A percentile compares a stretch with the other conserved stretches of the same genome.
These are phyloP conservation scores for Nomada fabriciana DNA, from an alignment of 2,888 invertebrate genomes.

Conservation along the genomic window DNA sequence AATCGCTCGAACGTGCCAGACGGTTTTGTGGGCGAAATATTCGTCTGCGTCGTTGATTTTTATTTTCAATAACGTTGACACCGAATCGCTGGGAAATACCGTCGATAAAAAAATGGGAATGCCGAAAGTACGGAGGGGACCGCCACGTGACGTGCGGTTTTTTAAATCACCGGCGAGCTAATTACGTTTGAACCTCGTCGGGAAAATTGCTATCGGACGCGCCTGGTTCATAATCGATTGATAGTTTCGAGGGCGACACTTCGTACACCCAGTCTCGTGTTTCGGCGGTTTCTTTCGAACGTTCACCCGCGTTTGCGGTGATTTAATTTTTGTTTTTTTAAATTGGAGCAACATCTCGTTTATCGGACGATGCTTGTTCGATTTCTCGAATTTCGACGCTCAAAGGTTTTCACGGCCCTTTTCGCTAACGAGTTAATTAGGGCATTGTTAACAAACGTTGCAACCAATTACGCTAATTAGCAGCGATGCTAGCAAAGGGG, in stretches of 20 bases:
- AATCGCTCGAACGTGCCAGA: not conserved
- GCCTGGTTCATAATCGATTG: constrained; percentile 47
- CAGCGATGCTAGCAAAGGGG: no score
- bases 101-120: constrained; percentile 3
- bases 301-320: not conserved
- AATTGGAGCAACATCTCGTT: not conserved
- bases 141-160: constrained; percentile 34
- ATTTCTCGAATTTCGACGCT: no score
- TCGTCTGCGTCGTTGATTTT: constrained; percentile 11
- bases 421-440: no score
- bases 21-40: not conserved
- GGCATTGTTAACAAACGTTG: no score
- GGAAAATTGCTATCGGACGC: constrained; percentile 43
- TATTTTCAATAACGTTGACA: constrained; percentile 22
- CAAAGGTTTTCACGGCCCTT: no score
- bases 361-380: no score
- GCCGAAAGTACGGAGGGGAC: not conserved
- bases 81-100: constrained; percentile 35
- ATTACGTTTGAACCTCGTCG: constrained; percentile 45
- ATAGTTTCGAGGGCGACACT: constrained; percentile 13
- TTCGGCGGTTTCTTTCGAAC: not conserved
- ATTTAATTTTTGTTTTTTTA: not conserved
- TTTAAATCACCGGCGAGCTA: constrained; percentile 51
- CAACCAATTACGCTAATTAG: no score
- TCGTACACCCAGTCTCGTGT: not conserved